phyloP scores from a whole-genome alignment of 2,113 vertebrate species.

The Arenaria interpres region DNA sequence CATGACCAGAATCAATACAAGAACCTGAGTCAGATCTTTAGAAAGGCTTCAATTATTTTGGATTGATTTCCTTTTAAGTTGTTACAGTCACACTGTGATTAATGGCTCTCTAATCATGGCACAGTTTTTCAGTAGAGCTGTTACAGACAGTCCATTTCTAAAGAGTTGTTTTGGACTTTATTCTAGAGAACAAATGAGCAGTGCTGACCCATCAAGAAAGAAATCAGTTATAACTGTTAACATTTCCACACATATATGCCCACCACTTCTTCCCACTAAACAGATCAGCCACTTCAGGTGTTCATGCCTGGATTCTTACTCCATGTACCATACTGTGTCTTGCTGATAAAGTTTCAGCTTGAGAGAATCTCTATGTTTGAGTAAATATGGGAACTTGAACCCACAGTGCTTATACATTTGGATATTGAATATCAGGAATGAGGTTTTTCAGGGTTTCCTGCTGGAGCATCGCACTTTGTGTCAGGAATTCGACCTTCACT shows the following conservation, averaged over 20 bases:
- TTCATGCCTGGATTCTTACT: background rate
- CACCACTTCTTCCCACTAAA: background rate
- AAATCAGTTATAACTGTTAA: background rate
- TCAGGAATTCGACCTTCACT: background rate
- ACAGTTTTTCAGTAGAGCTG: conserved; percentile 14
- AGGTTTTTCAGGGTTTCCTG: background rate
- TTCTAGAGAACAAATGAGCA: background rate
- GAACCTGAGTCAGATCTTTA: conserved; percentile 29
- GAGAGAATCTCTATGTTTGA: background rate
- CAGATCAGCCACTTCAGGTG: background rate
- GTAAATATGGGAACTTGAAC: background rate
- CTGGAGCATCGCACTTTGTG: background rate
- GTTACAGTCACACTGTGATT: background rate
- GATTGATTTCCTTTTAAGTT: conserved; percentile 26
- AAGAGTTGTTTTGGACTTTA: background rate
- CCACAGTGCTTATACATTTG: background rate
- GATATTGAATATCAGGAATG: background rate
- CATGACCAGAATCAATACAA: background rate
- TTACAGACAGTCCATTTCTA: background rate
- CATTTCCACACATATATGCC: background rate
- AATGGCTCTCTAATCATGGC: background rate
- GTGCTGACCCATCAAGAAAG: background rate
- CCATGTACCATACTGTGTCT: background rate
- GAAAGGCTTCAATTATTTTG: conserved; percentile 36
- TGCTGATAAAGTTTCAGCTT: background rate